Conservation (phyloP, 2,797 vertebrate genomes). For the Coilia nasus region DNA sequence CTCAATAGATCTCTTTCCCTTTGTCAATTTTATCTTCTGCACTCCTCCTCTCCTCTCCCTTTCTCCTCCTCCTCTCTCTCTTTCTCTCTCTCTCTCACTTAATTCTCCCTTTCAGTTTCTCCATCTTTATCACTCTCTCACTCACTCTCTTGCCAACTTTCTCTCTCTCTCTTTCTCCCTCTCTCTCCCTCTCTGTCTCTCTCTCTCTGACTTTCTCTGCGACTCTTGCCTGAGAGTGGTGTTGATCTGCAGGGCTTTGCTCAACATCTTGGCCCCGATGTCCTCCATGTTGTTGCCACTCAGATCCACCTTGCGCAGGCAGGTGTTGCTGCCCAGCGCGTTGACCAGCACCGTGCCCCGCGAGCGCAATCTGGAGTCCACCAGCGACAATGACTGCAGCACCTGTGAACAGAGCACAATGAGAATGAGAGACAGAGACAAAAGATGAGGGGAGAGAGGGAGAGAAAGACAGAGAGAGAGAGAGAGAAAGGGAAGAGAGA, state of each 20-base stretch:
- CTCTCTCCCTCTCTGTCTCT: neutral
- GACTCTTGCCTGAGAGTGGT: constrained; percentile 73
- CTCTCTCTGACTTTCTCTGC: neutral
- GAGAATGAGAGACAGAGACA: neutral
- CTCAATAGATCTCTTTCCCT: constrained; percentile 10
- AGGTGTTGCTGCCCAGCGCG: constrained; percentile 87
- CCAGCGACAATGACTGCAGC: constrained; percentile 86
- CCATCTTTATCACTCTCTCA: no score
- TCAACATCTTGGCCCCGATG: constrained; percentile 90
- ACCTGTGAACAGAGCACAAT: constrained; percentile 63
- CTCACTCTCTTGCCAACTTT: no score
- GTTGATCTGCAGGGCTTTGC: constrained; percentile 87
- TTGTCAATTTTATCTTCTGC: neutral
- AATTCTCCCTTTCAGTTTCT: no score
- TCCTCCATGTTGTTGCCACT: constrained; percentile 90
- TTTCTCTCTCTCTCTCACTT: neutral
- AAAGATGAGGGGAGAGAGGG: neutral
- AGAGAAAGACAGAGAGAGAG: neutral
- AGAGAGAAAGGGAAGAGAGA: neutral
- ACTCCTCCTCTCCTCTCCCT: neutral
- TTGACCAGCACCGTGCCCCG: constrained; percentile 89
- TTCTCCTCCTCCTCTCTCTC: neutral
- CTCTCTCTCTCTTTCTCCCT: neutral
- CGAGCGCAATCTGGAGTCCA: constrained; percentile 86
- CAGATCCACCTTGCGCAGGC: constrained; percentile 86